Evolutionary conservation across 1,140 invertebrate species (phyloP), one percentile per base, ranked within the genome.

Genomic region (Oryctes rhinoceros): DNA sequence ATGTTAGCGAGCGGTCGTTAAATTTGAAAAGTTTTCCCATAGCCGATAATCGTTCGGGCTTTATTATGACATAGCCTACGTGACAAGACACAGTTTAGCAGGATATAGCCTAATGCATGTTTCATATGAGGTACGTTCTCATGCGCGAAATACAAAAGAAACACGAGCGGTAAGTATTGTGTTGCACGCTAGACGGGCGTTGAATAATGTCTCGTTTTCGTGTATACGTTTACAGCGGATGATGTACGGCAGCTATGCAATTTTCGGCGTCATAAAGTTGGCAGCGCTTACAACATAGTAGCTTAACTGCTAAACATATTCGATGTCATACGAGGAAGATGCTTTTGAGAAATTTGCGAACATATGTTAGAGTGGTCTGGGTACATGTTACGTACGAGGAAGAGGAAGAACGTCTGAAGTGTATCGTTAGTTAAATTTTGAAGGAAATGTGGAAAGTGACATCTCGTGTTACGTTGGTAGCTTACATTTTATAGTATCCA

Each of bases 201-300:
- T 59, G 53, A 59, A 59, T 59, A 59, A 59, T 59, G 53, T 15
- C 53, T 59, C n/a, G n/a, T 59, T 6, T 59, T 59, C 53, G 53
- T 59, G 15, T 59, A 44, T 44, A 44, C 9, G 39, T 44, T 5
- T 44, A 44, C 18, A 3, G 53, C n/a, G 18, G 53, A 18, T 59
- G 53, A 18, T 59, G 53, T 59, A 59, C 53, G 6, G 53, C 15
- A 59, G 53, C 53, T 59, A 59, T 59, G 53, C 53, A 59, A 59
- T 59, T 59, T 59, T 59, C 53, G 18, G 18, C 53, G 53, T 18
- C 53, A 18, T 18, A 59, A 59, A 59, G 53, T 59, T 44, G 53
- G 53, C 15, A 59, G 53, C 53, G 53, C 53, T 59, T 18, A 6
- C 15, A 59, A 59, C 53, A 59, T n/a, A 59, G n/a, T 59, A 59